Percentiles rank a stretch among this genome's conserved stretches.
phyloP scores from a whole-genome alignment of 30 jellyfish, hydroid and myxozoan species.

The Turritopsis dohrnii region DNA sequence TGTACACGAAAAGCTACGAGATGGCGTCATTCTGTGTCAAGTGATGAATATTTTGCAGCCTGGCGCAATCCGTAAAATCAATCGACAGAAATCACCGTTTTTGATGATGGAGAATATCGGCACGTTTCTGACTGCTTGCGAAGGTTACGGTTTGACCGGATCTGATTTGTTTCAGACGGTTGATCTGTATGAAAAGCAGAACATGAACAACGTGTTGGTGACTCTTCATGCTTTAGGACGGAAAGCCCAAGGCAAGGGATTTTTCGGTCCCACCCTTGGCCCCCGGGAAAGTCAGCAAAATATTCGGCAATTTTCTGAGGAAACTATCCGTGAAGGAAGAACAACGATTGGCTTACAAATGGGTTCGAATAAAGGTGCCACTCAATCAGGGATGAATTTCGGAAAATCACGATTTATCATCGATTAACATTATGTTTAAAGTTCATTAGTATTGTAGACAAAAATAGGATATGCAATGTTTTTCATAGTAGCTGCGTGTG shows the following conservation, averaged over 20 bases:
- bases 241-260: slow-evolving; percentile 51
- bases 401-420: slow-evolving; percentile 89
- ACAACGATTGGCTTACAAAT: slow-evolving; percentile 78
- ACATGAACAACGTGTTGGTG: slow-evolving; percentile 59
- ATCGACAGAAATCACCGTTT: slow-evolving; percentile 48
- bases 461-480: neutral
- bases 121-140: slow-evolving; percentile 33
- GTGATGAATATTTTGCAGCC: slow-evolving; percentile 26
- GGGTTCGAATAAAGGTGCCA: slow-evolving; percentile 99
- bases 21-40: slow-evolving; percentile 63
- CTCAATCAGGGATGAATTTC: slow-evolving; percentile 95
- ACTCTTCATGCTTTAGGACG: slow-evolving; percentile 85
- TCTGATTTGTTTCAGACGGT: slow-evolving; percentile 42
- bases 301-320: slow-evolving; percentile 78
- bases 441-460: no score
- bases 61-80: slow-evolving; percentile 30
- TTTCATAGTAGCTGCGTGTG: neutral
- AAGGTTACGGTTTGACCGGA: slow-evolving; percentile 32
- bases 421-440: slow-evolving; percentile 31
- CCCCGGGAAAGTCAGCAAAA: slow-evolving; percentile 80
- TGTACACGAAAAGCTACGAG: slow-evolving; percentile 24
- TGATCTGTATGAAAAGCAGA: slow-evolving; percentile 42
- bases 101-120: slow-evolving; percentile 51
- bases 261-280: slow-evolving; percentile 81
- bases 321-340: slow-evolving; percentile 74